These are phyloP conservation scores for Cordilura impudica DNA, from an alignment of 2,888 invertebrate genomes.

Conservation along the genomic window DNA sequence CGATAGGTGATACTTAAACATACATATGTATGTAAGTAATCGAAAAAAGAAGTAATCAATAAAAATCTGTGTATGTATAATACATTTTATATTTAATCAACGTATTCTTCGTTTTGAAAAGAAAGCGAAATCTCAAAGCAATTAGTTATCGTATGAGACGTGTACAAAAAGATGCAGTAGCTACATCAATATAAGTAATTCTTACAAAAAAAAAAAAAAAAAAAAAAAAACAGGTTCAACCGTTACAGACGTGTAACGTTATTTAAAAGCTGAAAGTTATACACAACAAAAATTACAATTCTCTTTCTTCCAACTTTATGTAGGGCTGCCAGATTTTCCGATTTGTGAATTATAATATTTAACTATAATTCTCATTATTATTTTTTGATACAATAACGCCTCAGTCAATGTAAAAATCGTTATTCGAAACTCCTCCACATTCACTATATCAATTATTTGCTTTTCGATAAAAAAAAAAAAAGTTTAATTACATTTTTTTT, in stretches of 20 bases:
- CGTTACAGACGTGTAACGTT: conserved; percentile 4
- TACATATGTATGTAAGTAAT: not conserved
- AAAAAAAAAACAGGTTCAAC: conserved; percentile 44
- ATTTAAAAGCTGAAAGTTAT: conserved; percentile 11
- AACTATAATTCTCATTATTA: too few relatives aligned
- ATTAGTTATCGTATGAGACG: not conserved
- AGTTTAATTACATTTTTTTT: too few relatives aligned
- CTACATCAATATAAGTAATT: conserved; percentile 1
- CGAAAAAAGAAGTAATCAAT: too few relatives aligned
- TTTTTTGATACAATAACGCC: too few relatives aligned
- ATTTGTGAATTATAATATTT: too few relatives aligned
- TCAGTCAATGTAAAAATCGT: too few relatives aligned
- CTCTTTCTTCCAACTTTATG: conserved; percentile 9
- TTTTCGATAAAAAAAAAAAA: too few relatives aligned
- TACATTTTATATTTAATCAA: not conserved
- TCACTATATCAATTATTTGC: too few relatives aligned
- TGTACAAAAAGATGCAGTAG: not conserved
- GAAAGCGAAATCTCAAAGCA: conserved; percentile 50
- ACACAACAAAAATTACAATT: not conserved
- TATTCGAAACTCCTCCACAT: too few relatives aligned
- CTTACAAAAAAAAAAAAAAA: too few relatives aligned
- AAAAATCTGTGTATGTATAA: not conserved
- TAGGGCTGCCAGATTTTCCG: too few relatives aligned
- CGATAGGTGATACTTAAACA: too few relatives aligned
- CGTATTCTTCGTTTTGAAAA: conserved; percentile 25